Percentiles rank a stretch among this genome's conserved stretches.
Evolutionary conservation across 2,797 vertebrate species (phyloP).

Genomic region (Loriculus beryllinus): DNA sequence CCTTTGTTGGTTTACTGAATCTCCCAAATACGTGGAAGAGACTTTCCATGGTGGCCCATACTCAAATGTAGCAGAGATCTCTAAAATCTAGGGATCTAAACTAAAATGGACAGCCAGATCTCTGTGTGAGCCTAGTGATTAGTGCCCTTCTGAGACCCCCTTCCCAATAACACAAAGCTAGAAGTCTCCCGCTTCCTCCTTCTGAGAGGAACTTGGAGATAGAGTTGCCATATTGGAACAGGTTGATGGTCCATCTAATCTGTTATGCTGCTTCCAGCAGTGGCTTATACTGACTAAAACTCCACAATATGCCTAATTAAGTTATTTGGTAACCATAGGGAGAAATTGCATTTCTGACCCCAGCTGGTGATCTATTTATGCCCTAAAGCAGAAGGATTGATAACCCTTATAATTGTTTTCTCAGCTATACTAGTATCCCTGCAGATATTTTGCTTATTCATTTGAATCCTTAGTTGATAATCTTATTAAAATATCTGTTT

Average conservation of each 20-base stretch:
- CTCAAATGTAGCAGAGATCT: not conserved
- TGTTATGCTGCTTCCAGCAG: not conserved
- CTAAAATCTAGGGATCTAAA: not conserved
- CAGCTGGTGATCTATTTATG: slow-evolving; percentile 66
- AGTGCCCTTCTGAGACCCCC: not conserved
- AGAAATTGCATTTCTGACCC: slow-evolving; percentile 41
- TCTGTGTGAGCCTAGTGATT: not conserved
- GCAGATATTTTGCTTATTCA: slow-evolving; percentile 58
- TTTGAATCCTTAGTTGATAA: slow-evolving; percentile 52
- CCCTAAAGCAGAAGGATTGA: slow-evolving; percentile 66
- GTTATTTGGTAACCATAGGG: slow-evolving; percentile 14
- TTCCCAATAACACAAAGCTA: not conserved
- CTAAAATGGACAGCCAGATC: not conserved
- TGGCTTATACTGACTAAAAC: not conserved
- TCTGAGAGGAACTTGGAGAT: not conserved
- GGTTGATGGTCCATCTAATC: slow-evolving; percentile 6
- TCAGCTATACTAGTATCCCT: slow-evolving; percentile 5
- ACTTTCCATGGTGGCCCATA: not conserved
- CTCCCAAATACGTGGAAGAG: not conserved
- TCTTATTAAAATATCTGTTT: slow-evolving; percentile 47
- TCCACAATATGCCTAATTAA: slow-evolving; percentile 63
- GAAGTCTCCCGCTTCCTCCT: not conserved
- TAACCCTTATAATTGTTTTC: slow-evolving; percentile 65
- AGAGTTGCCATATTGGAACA: not conserved
- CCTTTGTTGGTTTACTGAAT: not conserved